phyloP scores from a whole-genome alignment of 2,113 vertebrate genomes.

The Hymenochirus boettgeri region DNA sequence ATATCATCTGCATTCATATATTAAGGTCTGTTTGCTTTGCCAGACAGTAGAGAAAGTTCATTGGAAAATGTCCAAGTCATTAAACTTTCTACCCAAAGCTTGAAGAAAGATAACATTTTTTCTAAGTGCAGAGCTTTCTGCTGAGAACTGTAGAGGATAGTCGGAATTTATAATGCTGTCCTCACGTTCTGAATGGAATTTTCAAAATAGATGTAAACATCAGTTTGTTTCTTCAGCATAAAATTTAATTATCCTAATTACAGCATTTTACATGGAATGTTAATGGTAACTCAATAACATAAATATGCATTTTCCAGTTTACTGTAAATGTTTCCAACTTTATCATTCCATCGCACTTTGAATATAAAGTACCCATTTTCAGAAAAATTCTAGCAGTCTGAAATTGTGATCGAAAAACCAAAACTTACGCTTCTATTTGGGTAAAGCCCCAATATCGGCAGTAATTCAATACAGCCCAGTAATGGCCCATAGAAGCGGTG shows the following conservation, averaged over 20 bases:
- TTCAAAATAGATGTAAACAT: no score
- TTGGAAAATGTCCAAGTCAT: slow-evolving; percentile 56
- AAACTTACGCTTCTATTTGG: no score
- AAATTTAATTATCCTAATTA: neutral
- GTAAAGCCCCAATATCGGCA: no score
- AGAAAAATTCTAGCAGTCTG: no score
- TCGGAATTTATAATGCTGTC: no score
- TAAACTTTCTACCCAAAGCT: slow-evolving; percentile 49
- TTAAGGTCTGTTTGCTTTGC: slow-evolving; percentile 43
- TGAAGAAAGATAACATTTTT: slow-evolving; percentile 37
- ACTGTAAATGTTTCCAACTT: no score
- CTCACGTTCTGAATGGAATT: neutral
- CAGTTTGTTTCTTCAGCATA: no score
- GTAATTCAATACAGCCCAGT: no score
- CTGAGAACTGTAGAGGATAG: slow-evolving; percentile 4
- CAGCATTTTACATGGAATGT: neutral
- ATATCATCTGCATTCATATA: slow-evolving; percentile 48
- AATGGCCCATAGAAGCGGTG: no score
- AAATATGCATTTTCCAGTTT: neutral
- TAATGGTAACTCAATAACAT: neutral
- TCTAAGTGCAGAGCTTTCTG: slow-evolving; percentile 22
- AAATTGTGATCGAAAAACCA: no score
- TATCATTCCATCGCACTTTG: no score
- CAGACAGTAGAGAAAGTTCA: slow-evolving; percentile 43
- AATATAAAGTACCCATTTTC: no score